phyloP scores from a whole-genome alignment of 2,113 vertebrate species.

The Dinomys branickii region DNA sequence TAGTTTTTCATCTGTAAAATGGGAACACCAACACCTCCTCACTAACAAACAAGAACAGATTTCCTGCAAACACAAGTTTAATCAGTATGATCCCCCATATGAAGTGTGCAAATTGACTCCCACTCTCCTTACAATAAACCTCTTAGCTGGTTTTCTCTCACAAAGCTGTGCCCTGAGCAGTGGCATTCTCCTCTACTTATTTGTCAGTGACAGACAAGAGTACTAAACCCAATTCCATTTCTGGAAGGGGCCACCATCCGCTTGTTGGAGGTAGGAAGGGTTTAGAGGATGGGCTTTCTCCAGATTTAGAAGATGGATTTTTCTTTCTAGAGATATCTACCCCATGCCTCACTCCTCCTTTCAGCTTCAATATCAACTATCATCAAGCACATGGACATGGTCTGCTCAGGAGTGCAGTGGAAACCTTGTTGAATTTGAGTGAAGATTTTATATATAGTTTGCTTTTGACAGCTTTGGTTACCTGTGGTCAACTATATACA shows the following conservation, averaged over 20 bases:
- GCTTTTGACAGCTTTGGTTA: background rate
- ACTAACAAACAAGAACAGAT: background rate
- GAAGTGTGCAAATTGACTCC: rapidly evolving
- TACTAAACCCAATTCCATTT: background rate
- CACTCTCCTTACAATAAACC: rapidly evolving
- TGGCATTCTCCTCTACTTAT: rapidly evolving
- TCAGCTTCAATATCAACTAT: rapidly evolving
- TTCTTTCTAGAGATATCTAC: background rate
- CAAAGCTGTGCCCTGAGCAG: rapidly evolving
- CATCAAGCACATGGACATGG: no score
- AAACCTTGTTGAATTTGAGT: rapidly evolving
- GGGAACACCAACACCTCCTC: background rate
- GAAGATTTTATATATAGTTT: background rate
- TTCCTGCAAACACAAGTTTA: background rate
- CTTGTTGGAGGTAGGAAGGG: background rate
- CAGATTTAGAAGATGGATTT: background rate
- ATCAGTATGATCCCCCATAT: rapidly evolving
- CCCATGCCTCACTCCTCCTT: rapidly evolving
- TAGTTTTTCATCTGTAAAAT: background rate
- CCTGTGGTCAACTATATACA: background rate
- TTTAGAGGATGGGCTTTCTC: background rate
- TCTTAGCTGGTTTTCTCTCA: rapidly evolving
- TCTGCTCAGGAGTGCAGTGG: background rate
- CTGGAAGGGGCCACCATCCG: rapidly evolving
- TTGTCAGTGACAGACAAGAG: rapidly evolving